Base-by-base conservation (phyloP, 2,888 invertebrate genomes). In the Stenurella melanura region DNA sequence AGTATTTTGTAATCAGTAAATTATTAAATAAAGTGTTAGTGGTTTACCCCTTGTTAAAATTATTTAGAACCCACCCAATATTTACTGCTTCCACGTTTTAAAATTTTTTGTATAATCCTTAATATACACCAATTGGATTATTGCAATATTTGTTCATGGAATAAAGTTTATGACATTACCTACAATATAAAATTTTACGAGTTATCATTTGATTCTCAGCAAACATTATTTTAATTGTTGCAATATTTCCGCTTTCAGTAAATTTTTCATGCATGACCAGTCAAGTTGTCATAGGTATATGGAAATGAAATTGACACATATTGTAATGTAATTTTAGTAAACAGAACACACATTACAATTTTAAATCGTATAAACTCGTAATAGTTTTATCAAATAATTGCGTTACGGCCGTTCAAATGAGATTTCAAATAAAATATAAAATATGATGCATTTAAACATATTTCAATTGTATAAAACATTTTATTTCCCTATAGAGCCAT, bases 401-500 rank as follows among this genome's bases (percentile, higher is more conserved):
- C 63, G 26, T 61, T 61, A 64, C 72, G 30, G 5, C 10, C 50
- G 34, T 63, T 64, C 54, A 63, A 72, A 72, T 72, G 72, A 72
- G 34, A 63, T 64, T 63, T 60, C 58, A 18, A 56, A 61, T 67
- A 50, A 60, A 61, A 74, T 61, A 54, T 66, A 61, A 67, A 73
- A 67, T 73, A 64, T 73, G 63, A 56, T 15, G 72, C 72, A 64
- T 73, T 73, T 73, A 57, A 67, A 74, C 60, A 74, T 60, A 74
- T 74, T 68, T 74, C 61, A 74, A 74, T 69, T 57, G 68, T 21
- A 69, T 61, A 50, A 70, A 75, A 60, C 21, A 75, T 69, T 75
- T 64, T 64, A 69, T 75, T 64, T 63, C 63, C 64, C 70, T n/a
- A 21, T 63, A 54, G 75, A 54, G 70, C 42, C 57, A 68, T 75